Percentiles rank a stretch among this genome's conserved stretches.
Evolutionary conservation across 1,140 invertebrate genomes (phyloP).

Genomic region (Listronotus bonariensis): DNA sequence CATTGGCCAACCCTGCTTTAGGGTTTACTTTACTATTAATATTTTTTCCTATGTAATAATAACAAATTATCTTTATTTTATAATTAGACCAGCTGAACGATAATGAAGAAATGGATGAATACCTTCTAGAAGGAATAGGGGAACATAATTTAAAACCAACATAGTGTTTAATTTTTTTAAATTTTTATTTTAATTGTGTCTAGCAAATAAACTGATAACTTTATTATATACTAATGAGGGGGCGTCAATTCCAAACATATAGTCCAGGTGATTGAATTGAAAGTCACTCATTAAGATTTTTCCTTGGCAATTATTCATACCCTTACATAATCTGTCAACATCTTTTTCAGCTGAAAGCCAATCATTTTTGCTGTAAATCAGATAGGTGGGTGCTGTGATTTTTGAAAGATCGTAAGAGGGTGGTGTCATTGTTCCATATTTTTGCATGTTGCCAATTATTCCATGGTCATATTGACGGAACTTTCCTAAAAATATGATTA

Average conservation of each 20-base stretch:
- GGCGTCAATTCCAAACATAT: constrained; percentile 63
- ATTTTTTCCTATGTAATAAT: no score
- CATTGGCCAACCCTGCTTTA: no score
- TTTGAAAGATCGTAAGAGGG: constrained; percentile 62
- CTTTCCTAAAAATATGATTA: constrained; percentile 52
- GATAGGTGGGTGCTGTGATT: constrained; percentile 62
- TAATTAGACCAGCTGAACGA: no score
- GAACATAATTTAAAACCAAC: no score
- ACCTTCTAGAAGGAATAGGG: no score
- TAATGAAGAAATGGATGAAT: no score
- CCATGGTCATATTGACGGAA: constrained; percentile 72
- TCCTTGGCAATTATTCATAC: constrained; percentile 56
- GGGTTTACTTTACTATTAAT: no score
- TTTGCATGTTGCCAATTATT: constrained; percentile 53
- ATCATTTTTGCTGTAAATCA: constrained; percentile 62
- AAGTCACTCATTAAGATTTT: constrained; percentile 58
- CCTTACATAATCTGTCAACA: constrained; percentile 48
- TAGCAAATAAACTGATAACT: constrained; percentile 51
- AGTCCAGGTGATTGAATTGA: constrained; percentile 66
- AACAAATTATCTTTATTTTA: no score
- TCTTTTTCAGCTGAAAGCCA: constrained; percentile 50
- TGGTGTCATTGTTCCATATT: constrained; percentile 58
- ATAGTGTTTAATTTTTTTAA: no score
- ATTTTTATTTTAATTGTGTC: no score
- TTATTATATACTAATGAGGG: constrained; percentile 60